Conservation (phyloP, 2,797 vertebrate genomes). For the Okamejei kenojei region DNA sequence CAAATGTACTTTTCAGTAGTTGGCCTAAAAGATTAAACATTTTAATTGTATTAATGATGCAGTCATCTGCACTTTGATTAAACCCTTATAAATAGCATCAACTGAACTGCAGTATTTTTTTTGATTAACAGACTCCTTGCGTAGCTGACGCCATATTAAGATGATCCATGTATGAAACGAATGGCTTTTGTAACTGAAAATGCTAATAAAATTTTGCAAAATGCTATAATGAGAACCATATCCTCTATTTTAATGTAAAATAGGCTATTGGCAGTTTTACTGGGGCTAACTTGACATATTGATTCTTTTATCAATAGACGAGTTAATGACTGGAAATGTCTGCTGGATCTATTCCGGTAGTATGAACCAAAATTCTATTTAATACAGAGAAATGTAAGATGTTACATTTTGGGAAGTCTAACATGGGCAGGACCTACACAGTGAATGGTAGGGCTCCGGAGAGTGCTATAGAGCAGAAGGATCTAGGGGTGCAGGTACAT, state of each 20-base stretch:
- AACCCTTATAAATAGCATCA: background rate
- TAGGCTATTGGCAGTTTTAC: background rate
- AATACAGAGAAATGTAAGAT: no score
- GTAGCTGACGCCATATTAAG: slow-evolving; percentile 19
- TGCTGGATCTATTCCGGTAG: background rate
- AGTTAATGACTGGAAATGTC: background rate
- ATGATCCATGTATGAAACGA: background rate
- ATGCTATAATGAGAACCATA: background rate
- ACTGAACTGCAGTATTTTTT: background rate
- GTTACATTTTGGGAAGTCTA: no score
- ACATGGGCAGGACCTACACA: no score
- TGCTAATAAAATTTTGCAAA: slow-evolving; percentile 25
- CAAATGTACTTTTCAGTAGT: background rate
- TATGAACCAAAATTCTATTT: background rate
- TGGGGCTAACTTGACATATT: background rate
- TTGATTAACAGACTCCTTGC: background rate
- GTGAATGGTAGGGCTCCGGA: no score
- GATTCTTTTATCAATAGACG: background rate
- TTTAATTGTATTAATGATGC: background rate
- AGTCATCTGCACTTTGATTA: slow-evolving; percentile 1
- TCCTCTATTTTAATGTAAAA: background rate
- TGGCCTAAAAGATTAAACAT: no score
- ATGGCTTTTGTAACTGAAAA: slow-evolving; percentile 24
- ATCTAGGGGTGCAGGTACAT: no score
- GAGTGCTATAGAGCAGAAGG: no score